Percentiles rank a stretch among this genome's conserved stretches.
Evolutionary conservation across 2,888 invertebrate species (phyloP).

Genomic region (Troglohyphantes excavatus): DNA sequence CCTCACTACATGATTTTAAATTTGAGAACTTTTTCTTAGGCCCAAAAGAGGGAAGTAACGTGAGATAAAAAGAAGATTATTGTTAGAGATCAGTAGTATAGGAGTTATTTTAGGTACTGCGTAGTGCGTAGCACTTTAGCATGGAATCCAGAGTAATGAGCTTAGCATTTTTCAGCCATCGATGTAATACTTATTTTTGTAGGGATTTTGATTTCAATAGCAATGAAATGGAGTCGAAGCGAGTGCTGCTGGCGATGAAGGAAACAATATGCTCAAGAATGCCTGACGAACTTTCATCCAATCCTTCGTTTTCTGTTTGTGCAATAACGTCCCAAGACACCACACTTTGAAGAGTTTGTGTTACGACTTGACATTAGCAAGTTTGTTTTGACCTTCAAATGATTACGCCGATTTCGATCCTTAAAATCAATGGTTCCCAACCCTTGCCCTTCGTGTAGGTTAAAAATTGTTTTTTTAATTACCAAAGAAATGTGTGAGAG

Average conservation of each 20-base stretch:
- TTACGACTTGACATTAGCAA: not conserved
- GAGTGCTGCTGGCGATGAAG: not conserved
- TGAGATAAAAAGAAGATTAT: constrained; percentile 42
- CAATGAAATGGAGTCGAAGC: constrained; percentile 17
- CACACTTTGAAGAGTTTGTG: not conserved
- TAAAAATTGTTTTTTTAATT: too few relatives aligned
- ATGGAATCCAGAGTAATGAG: constrained; percentile 76
- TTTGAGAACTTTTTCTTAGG: constrained; percentile 11
- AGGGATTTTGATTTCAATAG: constrained; percentile 73
- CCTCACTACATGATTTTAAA: too few relatives aligned
- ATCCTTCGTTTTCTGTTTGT: not conserved
- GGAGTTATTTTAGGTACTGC: constrained; percentile 77
- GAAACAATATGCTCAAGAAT: constrained; percentile 50
- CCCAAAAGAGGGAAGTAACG: constrained; percentile 45
- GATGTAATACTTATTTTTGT: constrained; percentile 78
- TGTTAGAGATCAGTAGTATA: constrained; percentile 76
- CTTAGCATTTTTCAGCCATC: constrained; percentile 78
- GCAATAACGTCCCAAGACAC: not conserved
- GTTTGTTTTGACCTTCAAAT: not conserved
- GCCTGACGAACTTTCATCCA: constrained; percentile 1
- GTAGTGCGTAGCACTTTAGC: constrained; percentile 75
- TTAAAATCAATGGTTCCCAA: not conserved
- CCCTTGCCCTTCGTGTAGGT: too few relatives aligned
- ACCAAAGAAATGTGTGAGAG: too few relatives aligned
- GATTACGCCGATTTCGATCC: not conserved